A percentile compares a stretch with the other conserved stretches of the same genome.
Evolutionary conservation across 1,140 invertebrate species (phyloP).

Genomic region (Atta colombica): DNA sequence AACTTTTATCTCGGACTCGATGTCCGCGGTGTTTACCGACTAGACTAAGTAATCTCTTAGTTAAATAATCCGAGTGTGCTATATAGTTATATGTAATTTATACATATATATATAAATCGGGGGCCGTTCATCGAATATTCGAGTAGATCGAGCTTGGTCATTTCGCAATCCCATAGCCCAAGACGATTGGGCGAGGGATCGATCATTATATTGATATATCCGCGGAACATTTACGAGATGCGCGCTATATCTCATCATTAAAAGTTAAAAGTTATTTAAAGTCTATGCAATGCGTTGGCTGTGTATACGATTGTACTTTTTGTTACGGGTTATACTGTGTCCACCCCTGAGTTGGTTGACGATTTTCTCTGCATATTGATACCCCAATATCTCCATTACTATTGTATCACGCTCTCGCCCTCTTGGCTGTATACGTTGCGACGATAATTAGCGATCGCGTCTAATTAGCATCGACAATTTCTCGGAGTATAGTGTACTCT

Average conservation of each 20-base stretch:
- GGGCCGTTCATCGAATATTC: conserved; percentile 58
- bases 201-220: conserved; percentile 68
- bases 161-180: conserved; percentile 14
- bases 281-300: conserved; percentile 84
- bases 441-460: conserved; percentile 26
- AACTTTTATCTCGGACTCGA: conserved; percentile 59
- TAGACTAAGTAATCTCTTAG: conserved; percentile 60
- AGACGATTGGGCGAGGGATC: background rate
- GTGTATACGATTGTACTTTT: conserved; percentile 87
- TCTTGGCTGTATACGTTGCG: conserved; percentile 25
- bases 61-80: conserved; percentile 59
- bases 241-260: conserved; percentile 72
- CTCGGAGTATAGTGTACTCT: conserved; percentile 26
- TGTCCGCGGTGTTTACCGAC: conserved; percentile 25
- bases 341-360: conserved; percentile 84
- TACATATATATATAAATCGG: conserved; percentile 44
- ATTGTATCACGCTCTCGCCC: conserved; percentile 60
- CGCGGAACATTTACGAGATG: conserved; percentile 59
- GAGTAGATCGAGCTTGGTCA: conserved; percentile 60
- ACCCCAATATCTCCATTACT: conserved; percentile 66
- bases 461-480: conserved; percentile 2
- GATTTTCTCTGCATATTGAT: conserved; percentile 65
- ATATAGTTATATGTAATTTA: conserved; percentile 38
- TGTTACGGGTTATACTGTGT: conserved; percentile 85
- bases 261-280: conserved; percentile 81